A percentile compares a stretch with the other conserved stretches of the same genome.
These are phyloP conservation scores for Zosterops borbonicus DNA, from an alignment of 2,113 vertebrate species.

Conservation along the genomic window DNA sequence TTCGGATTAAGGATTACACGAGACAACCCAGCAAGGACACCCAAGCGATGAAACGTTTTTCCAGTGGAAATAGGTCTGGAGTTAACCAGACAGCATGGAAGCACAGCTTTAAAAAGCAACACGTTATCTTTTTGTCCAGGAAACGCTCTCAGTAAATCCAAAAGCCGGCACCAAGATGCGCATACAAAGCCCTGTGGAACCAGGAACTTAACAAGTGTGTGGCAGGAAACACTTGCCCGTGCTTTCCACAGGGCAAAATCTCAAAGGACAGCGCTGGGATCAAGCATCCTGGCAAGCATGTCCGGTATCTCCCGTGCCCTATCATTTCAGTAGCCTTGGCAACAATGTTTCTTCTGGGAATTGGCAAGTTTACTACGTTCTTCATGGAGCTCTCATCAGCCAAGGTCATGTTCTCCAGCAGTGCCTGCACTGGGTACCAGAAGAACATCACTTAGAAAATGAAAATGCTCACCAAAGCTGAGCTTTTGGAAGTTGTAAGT, in stretches of 20 bases:
- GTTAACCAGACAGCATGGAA: neutral
- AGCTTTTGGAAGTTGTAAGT: neutral
- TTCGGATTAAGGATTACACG: neutral
- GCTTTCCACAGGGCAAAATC: neutral
- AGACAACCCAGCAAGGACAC: neutral
- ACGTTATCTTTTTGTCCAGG: fast-evolving
- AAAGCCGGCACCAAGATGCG: neutral
- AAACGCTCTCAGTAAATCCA: neutral
- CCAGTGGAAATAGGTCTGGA: neutral
- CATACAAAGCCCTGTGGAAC: neutral
- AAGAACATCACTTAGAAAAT: neutral
- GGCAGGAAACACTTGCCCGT: neutral
- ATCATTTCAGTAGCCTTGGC: neutral
- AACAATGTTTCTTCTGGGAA: neutral
- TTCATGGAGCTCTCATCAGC: neutral
- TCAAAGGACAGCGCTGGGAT: neutral
- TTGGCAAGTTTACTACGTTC: neutral
- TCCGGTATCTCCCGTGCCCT: fast-evolving
- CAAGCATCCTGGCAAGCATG: neutral
- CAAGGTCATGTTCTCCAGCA: neutral
- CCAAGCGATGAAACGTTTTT: neutral
- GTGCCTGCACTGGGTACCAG: too few relatives aligned
- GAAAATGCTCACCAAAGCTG: neutral
- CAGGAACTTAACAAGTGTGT: neutral
- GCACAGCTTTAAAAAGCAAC: neutral